A percentile compares a stretch with the other conserved stretches of the same genome.
phyloP scores from a whole-genome alignment of 2,888 invertebrate genomes.

The Lymantria dispar region DNA sequence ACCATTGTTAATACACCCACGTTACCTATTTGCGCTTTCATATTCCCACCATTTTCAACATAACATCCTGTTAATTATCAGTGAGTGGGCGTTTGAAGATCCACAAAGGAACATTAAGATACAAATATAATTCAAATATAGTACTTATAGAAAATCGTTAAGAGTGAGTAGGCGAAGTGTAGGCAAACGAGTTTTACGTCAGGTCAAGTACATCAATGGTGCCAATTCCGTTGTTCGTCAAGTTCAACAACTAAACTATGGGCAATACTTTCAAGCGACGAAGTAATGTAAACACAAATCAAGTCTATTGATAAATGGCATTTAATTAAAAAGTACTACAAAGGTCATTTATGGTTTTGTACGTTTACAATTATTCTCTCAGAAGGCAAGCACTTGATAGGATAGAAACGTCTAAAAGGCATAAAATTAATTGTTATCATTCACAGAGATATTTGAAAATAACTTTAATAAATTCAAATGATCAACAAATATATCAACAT shows the following conservation, averaged over 20 bases:
- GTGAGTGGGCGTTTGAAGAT: constrained; percentile 4
- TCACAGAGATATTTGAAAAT: too few species aligned
- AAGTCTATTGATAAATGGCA: too few species aligned
- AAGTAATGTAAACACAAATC: too few species aligned
- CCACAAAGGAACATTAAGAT: constrained; percentile 2
- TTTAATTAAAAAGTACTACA: too few species aligned
- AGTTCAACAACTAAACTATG: not conserved
- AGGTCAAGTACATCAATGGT: constrained; percentile 24
- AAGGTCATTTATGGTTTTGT: too few species aligned
- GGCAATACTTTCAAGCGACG: too few species aligned
- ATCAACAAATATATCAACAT: too few species aligned
- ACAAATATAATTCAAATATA: constrained; percentile 1
- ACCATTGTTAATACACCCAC: not conserved
- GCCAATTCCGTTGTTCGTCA: not conserved
- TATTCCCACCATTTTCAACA: constrained; percentile 4
- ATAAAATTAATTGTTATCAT: too few species aligned
- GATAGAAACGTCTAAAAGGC: too few species aligned
- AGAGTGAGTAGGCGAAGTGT: constrained; percentile 30
- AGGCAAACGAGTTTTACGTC: constrained; percentile 28
- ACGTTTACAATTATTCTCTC: too few species aligned
- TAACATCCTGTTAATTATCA: constrained; percentile 3
- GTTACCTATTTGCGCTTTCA: not conserved
- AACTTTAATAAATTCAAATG: too few species aligned
- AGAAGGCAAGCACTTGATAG: too few species aligned
- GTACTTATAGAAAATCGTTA: constrained; percentile 20